These are phyloP conservation scores for Pangasius sanitwongsei DNA, from an alignment of 2,797 vertebrate species.

Conservation along the genomic window DNA sequence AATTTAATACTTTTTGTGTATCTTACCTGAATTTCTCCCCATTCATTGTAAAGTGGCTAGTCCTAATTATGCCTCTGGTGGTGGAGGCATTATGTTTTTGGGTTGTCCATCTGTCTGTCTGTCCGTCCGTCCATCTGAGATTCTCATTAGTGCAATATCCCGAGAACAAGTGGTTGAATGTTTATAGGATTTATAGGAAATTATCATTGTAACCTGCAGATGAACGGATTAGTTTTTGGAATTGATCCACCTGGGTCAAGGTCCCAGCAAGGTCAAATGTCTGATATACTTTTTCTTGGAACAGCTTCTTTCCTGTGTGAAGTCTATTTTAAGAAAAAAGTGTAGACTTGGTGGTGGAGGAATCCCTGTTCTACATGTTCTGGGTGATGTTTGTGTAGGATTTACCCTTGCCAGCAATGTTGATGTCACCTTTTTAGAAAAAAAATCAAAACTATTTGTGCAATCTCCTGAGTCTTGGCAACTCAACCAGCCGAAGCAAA, in stretches of 20 bases:
- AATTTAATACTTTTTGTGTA: not conserved
- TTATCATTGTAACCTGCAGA: not conserved
- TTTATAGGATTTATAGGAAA: not conserved
- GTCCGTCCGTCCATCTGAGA: not conserved
- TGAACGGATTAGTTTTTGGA: not conserved
- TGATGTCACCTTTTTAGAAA: too few relatives aligned
- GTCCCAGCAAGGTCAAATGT: not conserved
- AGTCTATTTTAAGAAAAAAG: not conserved
- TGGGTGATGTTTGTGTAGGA: not conserved
- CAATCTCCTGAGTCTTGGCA: not conserved
- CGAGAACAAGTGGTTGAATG: not conserved
- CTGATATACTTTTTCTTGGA: not conserved
- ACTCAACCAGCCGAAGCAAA: not conserved
- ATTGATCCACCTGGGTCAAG: not conserved
- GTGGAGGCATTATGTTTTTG: not conserved
- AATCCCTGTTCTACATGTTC: not conserved
- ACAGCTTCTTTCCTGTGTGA: not conserved
- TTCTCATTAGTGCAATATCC: not conserved
- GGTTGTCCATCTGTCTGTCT: not conserved
- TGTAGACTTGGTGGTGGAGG: too few relatives aligned
- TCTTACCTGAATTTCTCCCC: not conserved
- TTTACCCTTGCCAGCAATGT: not conserved
- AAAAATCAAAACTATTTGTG: not conserved
- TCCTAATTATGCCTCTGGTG: not conserved
- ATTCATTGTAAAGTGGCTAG: not conserved